These are phyloP conservation scores for Tetramorium simillimum DNA, from an alignment of 1,140 invertebrate genomes.

Conservation along the genomic window DNA sequence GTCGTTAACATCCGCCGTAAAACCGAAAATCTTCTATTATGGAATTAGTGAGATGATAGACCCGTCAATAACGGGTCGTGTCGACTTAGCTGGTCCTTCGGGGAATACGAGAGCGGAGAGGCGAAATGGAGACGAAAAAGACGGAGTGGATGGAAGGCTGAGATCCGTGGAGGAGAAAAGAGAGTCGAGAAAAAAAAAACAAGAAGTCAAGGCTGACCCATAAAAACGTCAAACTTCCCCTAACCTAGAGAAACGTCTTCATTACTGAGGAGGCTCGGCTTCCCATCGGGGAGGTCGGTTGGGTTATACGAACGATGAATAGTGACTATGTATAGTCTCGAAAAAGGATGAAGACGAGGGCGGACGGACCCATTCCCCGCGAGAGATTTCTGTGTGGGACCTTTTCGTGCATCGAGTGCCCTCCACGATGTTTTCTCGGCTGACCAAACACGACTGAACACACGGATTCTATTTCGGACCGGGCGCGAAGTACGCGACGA, in stretches of 20 bases:
- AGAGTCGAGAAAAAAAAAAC: constrained; percentile 74
- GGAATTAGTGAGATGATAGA: constrained; percentile 84
- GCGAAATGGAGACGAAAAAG: constrained; percentile 60
- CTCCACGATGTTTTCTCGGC: constrained; percentile 72
- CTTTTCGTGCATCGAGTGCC: constrained; percentile 69
- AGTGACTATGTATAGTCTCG: constrained; percentile 76
- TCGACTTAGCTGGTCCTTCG: constrained; percentile 74
- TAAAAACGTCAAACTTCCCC: constrained; percentile 86
- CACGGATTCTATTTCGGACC: constrained; percentile 55
- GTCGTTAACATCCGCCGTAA: constrained; percentile 79
- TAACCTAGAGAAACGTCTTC: constrained; percentile 86
- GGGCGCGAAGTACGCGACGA: constrained; percentile 40
- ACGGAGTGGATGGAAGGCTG: constrained; percentile 34
- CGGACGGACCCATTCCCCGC: constrained; percentile 65
- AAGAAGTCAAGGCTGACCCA: constrained; percentile 80
- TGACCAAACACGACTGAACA: constrained; percentile 64
- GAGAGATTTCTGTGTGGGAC: constrained; percentile 73
- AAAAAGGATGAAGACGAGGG: constrained; percentile 71
- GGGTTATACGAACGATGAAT: constrained; percentile 75
- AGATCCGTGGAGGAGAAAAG: constrained; percentile 53
- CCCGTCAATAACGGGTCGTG: constrained; percentile 80
- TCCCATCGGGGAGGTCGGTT: constrained; percentile 79
- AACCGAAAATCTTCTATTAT: constrained; percentile 82
- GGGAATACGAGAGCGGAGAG: constrained; percentile 69
- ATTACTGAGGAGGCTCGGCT: constrained; percentile 80